A percentile compares a stretch with the other conserved stretches of the same genome.
These are phyloP conservation scores for Ia io DNA, from an alignment of 2,113 vertebrate genomes.

Conservation along the genomic window DNA sequence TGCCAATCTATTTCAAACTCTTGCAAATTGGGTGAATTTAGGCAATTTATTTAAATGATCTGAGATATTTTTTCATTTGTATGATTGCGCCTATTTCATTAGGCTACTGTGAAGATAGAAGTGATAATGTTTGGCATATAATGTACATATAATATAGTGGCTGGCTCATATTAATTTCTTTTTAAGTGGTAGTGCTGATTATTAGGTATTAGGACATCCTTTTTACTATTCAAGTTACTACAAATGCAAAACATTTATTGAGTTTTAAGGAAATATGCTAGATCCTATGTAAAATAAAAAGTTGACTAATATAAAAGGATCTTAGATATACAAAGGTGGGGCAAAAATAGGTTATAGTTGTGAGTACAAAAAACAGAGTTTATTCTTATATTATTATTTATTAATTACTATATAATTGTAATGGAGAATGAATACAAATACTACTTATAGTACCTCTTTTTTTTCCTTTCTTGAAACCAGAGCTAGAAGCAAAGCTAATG, in stretches of 20 bases:
- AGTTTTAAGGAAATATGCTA: not conserved
- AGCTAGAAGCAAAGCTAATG: not conserved
- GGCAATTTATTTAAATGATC: not conserved
- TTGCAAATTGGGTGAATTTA: not conserved
- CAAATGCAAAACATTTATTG: not conserved
- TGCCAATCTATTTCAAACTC: not conserved
- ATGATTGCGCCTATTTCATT: not conserved
- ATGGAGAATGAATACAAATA: not conserved
- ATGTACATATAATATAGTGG: not conserved
- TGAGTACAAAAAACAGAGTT: not conserved
- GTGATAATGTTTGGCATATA: not conserved
- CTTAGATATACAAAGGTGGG: not conserved
- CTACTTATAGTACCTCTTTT: not conserved
- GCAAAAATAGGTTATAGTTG: not conserved
- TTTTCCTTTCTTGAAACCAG: not conserved
- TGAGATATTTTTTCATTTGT: not conserved
- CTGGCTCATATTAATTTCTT: not conserved
- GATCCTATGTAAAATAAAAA: not conserved
- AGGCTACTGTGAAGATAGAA: not conserved
- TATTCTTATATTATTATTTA: not conserved
- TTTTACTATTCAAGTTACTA: not conserved
- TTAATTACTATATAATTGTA: not conserved
- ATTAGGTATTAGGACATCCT: not conserved
- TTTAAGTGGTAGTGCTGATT: not conserved
- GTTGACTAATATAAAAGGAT: not conserved